Evolutionary conservation across 2,888 invertebrate genomes (phyloP), one percentile per base, ranked within the genome.

Genomic region (Temnothorax ravouxi): DNA sequence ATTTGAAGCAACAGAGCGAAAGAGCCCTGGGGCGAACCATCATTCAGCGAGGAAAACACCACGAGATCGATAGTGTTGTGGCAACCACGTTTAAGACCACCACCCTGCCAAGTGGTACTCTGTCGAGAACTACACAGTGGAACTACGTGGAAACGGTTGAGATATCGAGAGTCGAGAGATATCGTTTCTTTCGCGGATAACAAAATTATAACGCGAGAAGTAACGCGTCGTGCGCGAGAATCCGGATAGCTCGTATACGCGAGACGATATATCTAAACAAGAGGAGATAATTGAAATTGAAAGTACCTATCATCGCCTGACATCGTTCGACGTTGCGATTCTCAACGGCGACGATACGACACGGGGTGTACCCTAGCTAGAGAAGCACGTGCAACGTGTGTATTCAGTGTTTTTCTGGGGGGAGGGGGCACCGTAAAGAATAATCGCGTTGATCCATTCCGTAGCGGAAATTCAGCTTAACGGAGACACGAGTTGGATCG

Each of bases 51-150:
- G 84, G 81, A 84, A 84, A 86, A 86, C 74, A 29, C 72, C 34
- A 9, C 86, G 86, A 86, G 85, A 93, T 93, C 93, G 92, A 93
- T 93, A 93, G 93, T 93, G 93, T 93, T 92, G 92, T 93, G 92
- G 93, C 92, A 93, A 93, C 93, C 90, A 91, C 88, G 91, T 91
- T 92, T 84, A 76, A 81, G 83, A 86, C 91, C 88, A 88, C 89
- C 87, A 89, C 89, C 87, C 86, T 87, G 88, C 81, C 67, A 79
- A 62, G 41, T 41, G 62, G 59, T 59, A 34, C 18, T 21, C 34
- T 41, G 25, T 38, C 15, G 34, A 38, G 38, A 67, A 25, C 18
- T 21, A 25, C 47, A 11, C 47, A 11, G 11, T 59, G 79, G 34
- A 47, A 79, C 29, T 29, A 80, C 59, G 25, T 25, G 6, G 34